These are phyloP conservation scores for Nothocercus julius DNA, from an alignment of 2,113 vertebrate genomes.

Conservation along the genomic window DNA sequence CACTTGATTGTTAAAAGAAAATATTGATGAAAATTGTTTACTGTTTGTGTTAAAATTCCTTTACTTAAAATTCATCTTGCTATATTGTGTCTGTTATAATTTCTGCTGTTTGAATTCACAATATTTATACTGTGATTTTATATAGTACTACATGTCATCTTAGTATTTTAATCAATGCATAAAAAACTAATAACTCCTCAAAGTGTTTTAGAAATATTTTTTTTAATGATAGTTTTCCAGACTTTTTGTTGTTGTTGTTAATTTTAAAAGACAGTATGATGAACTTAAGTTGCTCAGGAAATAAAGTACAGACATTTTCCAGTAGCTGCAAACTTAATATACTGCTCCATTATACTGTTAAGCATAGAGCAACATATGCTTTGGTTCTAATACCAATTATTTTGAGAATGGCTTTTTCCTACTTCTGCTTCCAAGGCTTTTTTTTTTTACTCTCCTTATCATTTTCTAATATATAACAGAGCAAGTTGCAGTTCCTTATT, in stretches of 20 bases:
- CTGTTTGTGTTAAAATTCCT: background rate
- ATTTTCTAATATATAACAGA: background rate
- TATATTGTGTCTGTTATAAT: background rate
- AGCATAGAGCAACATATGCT: constrained; percentile 3
- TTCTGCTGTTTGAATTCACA: background rate
- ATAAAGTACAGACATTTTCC: background rate
- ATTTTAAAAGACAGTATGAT: background rate
- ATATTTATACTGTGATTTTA: background rate
- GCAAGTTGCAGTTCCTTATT: background rate
- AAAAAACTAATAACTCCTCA: background rate
- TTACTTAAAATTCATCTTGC: background rate
- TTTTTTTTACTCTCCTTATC: background rate
- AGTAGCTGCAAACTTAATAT: constrained; percentile 26
- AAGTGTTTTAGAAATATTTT: background rate
- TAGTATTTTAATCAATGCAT: background rate
- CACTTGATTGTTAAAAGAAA: background rate
- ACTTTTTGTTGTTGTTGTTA: background rate
- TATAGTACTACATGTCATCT: background rate
- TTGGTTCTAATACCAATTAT: background rate
- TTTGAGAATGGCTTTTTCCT: background rate
- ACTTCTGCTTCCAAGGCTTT: background rate
- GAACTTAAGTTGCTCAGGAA: constrained; percentile 5
- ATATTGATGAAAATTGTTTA: fast-evolving
- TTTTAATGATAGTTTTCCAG: background rate
- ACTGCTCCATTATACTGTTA: background rate